Base-by-base conservation (phyloP, 2,113 vertebrate genomes). In the Hemiprocne comata region DNA sequence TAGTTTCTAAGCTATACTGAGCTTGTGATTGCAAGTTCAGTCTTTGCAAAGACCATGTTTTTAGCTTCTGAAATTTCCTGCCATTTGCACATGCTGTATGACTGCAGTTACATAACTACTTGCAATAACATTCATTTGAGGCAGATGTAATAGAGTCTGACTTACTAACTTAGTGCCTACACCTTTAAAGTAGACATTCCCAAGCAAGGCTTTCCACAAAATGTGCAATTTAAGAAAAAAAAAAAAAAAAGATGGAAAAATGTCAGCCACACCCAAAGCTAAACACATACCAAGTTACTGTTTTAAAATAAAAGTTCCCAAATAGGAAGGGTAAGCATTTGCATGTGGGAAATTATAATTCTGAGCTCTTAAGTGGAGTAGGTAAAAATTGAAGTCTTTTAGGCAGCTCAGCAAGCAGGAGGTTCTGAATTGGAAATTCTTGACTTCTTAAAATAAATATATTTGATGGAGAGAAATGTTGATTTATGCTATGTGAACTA, bases 241-340 rank as follows among this genome's bases (percentile, higher is more conserved):
- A 28, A 53, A 51, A 51, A 66, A 67, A 33, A 66, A 31, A 42
- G 31, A 16, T 38, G 79, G 86, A 69, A 87, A 80, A 94, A 93
- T 91, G 72, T 92, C 88, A 95, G 76, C 93, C 93, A 92, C 85
- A 80, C 85, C 92, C 85, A 93, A 82, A 94, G 46, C 92, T 87
- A 90, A 94, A 74, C 75, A 83, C 88, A 62, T 84, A 46, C 87
- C 77, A 66, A 90, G 76, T 94, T 66, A 69, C 85, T 65, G 13
- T 87, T 94, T 89, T 94, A 94, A 85, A 93, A 65, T 89, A 87
- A 87, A 92, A 94, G 90, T 84, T 95, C 75, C 54, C 57, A 64
- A 84, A 60, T 54, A 61, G 53, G 38, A 90, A 84, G 48, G 28
- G 21, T 80, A 75, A 50, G 54, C 70, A 77, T 95, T 70, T 65